Evolutionary conservation across 2,888 invertebrate species (phyloP), one percentile per base, ranked within the genome.

Genomic region (Lasius fuliginosus): DNA sequence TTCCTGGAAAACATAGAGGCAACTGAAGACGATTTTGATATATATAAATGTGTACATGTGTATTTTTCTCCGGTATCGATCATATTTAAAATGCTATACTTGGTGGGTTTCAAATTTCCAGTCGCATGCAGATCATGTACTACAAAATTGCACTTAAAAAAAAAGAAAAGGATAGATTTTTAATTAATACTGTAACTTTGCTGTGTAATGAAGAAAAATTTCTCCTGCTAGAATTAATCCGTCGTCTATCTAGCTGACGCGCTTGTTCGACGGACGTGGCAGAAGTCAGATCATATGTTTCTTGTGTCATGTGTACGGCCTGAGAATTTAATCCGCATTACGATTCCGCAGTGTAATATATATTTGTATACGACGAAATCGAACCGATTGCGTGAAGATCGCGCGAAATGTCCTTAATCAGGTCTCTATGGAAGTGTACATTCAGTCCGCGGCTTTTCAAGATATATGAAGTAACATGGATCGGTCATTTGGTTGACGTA

Each of bases 401-500:
- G 83, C 85, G 82, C 11, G 8, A 46, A 81, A 90, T 95, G 95
- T 94, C 94, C 84, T 93, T 94, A 71, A 94, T 97, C 91, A 96
- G 95, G 93, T 94, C 96, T 86, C 92, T 96, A 87, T 96, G 96
- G 96, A 96, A 96, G 91, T 97, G 97, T 93, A 95, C 97, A 89
- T 96, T 97, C 93, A 96, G 97, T 9, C 98, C 98, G 18, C 96
- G 96, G 91, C 95, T 98, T 49, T 97, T 96, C 90, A 97, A 97
- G 95, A 96, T 97, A 90, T 97, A 98, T 92, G 96, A 96, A 86
- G 88, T 92, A 81, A 90, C 92, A 65, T 91, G 91, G 91, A 89
- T 91, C 85, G 95, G 96, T 94, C 96, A 96, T 69, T 94, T 96
- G n/a, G 92, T 95, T 62, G 96, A 97, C 93, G 96, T 96, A 93